These are phyloP conservation scores for Acridotheres tristis DNA, from an alignment of 2,797 vertebrate genomes.

Conservation along the genomic window DNA sequence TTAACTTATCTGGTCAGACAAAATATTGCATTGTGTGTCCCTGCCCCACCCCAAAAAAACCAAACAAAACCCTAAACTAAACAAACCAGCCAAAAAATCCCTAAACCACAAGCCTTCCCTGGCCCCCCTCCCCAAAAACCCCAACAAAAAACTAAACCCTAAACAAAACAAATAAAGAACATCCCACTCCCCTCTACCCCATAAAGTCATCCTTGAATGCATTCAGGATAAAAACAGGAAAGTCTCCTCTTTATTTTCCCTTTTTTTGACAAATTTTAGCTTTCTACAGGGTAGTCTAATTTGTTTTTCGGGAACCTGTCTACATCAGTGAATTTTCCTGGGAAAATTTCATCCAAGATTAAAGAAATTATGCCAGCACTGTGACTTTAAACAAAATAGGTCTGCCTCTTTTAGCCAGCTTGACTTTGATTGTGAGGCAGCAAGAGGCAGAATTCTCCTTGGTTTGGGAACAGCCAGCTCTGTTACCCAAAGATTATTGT, in stretches of 20 bases:
- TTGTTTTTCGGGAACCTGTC: background rate
- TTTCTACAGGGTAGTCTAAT: background rate
- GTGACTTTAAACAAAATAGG: background rate
- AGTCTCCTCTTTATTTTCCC: background rate
- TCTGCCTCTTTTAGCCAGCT: background rate
- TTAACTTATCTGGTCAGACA: background rate
- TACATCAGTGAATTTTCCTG: background rate
- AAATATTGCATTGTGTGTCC: background rate
- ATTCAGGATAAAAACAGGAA: background rate
- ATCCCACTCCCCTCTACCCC: background rate
- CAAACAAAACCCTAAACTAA: background rate
- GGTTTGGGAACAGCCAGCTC: background rate
- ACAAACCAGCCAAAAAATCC: background rate
- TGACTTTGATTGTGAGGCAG: background rate
- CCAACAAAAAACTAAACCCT: background rate
- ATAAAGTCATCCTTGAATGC: background rate
- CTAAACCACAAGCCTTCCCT: background rate
- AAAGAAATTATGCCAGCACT: background rate
- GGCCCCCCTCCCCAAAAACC: accelerated
- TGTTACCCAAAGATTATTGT: background rate
- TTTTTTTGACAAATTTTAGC: background rate
- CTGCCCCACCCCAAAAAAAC: background rate
- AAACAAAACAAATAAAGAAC: background rate
- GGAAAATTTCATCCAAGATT: background rate
- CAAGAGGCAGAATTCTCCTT: background rate